A percentile compares a stretch with the other conserved stretches of the same genome.
Evolutionary conservation across 92 coral and sea anemone species (phyloP).

Genomic region (Pocillopora meandrina): DNA sequence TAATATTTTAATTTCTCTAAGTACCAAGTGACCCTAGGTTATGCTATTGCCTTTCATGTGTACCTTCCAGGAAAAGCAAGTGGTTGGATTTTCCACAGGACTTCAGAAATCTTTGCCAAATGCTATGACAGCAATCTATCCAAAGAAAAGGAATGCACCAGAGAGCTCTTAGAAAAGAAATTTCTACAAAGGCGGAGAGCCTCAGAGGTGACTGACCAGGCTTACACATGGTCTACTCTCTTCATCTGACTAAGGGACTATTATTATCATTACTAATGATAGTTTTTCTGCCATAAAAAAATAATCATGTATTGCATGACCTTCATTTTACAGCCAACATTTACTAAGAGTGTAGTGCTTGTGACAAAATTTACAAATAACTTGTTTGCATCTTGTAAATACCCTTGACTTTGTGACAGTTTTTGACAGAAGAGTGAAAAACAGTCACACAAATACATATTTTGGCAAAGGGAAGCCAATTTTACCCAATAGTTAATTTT

Average conservation of each 20-base stretch:
- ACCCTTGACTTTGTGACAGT: background rate
- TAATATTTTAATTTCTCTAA: no score
- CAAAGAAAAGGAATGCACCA: slow-evolving; percentile 3
- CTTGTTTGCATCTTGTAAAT: background rate
- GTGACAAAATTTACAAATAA: background rate
- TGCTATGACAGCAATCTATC: background rate
- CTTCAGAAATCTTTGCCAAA: background rate
- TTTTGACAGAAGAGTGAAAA: background rate
- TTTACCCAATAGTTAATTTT: no score
- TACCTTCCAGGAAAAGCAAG: slow-evolving; percentile 4
- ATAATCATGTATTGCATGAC: background rate
- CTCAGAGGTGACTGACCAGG: background rate
- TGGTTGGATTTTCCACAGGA: background rate
- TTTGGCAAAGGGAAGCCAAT: no score
- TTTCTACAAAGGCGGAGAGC: background rate
- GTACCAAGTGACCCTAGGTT: background rate
- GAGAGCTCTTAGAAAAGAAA: background rate
- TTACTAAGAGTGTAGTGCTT: background rate
- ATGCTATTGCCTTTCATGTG: background rate
- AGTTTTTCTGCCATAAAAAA: background rate
- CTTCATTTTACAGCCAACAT: background rate
- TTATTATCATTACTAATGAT: no score
- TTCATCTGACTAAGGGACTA: no score
- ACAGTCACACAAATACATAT: background rate
- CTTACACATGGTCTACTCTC: background rate